Conservation (phyloP, 2,888 invertebrate species). For the Rugalucina vietnamica region DNA sequence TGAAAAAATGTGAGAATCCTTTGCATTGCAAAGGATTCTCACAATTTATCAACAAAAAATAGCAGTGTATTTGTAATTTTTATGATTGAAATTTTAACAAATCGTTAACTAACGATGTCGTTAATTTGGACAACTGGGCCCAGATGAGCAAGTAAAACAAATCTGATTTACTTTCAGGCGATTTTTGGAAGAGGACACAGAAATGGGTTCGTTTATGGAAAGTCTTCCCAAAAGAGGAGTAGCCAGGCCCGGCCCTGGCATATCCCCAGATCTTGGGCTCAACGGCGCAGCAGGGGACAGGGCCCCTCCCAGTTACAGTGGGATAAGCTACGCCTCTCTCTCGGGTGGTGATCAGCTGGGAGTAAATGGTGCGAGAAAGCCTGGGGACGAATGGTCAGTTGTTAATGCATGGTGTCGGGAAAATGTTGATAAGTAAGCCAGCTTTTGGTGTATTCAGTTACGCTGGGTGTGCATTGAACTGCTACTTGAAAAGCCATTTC, state of each 20-base stretch:
- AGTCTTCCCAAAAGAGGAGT: slow-evolving; percentile 14
- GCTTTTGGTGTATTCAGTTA: neutral
- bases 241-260: neutral
- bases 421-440: slow-evolving; percentile 54
- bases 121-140: too few species aligned
- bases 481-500: too few species aligned
- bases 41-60: too few species aligned
- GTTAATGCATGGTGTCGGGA: slow-evolving; percentile 64
- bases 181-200: slow-evolving; percentile 19
- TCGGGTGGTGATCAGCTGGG: neutral
- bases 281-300: neutral
- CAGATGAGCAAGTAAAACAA: too few species aligned
- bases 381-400: slow-evolving; percentile 60
- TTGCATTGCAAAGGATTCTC: too few species aligned
- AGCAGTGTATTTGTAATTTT: too few species aligned
- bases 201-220: slow-evolving; percentile 56
- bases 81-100: too few species aligned
- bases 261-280: neutral
- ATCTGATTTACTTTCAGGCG: too few species aligned
- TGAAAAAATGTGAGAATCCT: too few species aligned
- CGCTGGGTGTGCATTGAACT: too few species aligned
- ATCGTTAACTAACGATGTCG: too few species aligned
- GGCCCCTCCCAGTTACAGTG: neutral
- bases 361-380: slow-evolving; percentile 10
- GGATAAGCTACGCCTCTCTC: neutral